Percentiles rank a stretch among this genome's conserved stretches.
These are phyloP conservation scores for Eristalis tenax DNA, from an alignment of 2,888 invertebrate species.

Conservation along the genomic window DNA sequence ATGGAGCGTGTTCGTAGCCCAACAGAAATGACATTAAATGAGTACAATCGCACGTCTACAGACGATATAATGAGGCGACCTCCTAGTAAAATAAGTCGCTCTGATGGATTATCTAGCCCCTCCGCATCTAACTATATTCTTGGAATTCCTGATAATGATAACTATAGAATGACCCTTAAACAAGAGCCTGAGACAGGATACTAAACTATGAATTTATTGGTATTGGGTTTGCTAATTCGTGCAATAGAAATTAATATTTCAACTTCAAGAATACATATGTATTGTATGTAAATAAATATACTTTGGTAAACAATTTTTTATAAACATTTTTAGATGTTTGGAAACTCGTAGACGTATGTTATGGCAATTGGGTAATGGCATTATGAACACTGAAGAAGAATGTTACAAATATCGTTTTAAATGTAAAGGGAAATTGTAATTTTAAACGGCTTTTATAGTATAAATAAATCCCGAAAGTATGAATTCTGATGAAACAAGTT, in stretches of 20 bases:
- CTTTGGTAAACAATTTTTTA: neutral
- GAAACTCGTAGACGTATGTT: neutral
- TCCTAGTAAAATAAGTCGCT: slow-evolving; percentile 77
- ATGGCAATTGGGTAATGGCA: slow-evolving; percentile 49
- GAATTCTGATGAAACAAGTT: neutral
- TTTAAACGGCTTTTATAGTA: slow-evolving; percentile 14
- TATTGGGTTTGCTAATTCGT: slow-evolving; percentile 66
- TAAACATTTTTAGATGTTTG: neutral
- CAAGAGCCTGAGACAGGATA: slow-evolving; percentile 81
- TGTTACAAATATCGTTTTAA: slow-evolving; percentile 25
- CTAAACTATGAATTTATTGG: slow-evolving; percentile 72
- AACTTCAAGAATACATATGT: neutral
- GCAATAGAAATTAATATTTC: slow-evolving; percentile 62
- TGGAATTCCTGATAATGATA: slow-evolving; percentile 76
- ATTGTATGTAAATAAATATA: neutral
- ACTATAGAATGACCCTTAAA: slow-evolving; percentile 80
- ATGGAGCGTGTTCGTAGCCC: slow-evolving; percentile 76
- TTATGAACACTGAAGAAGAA: slow-evolving; percentile 41
- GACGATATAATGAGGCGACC: slow-evolving; percentile 78
- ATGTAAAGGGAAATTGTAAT: slow-evolving; percentile 20
- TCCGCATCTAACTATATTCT: slow-evolving; percentile 75
- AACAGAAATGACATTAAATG: slow-evolving; percentile 80
- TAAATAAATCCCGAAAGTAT: neutral
- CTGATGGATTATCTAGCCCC: slow-evolving; percentile 75
- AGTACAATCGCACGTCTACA: slow-evolving; percentile 78